Base-by-base conservation (phyloP, 2,888 invertebrate species). In the Mesorhabditis sp. region DNA sequence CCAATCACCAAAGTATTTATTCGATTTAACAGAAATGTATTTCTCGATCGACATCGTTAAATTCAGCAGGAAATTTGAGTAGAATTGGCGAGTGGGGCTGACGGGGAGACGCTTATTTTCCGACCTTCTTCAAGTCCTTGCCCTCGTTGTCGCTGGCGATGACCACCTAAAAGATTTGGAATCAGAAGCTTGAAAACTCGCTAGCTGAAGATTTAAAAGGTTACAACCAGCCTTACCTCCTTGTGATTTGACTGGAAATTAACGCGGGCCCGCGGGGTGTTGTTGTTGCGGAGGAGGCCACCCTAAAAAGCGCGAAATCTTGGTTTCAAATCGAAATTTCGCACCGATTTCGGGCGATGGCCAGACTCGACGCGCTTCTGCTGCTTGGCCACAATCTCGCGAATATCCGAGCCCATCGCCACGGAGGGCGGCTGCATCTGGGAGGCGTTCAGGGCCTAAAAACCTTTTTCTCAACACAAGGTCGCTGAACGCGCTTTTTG, bases 361-460 rank as follows among this genome's bases (percentile, higher is more conserved):
- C 28, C 28, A 5, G 50, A 63, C 44, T 58, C 62, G 43, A 68
- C 67, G 15, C 67, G 62, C 62, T 66, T 68, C 44, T 63, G 45
- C 69, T 73, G 73, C n/a, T 67, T 62, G 6, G 65, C 63, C 45
- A 73, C 66, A 42, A 73, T 73, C n/a, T 68, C 73, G 4, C 71
- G 68, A 61, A 73, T 65, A 43, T 73, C 73, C 10, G 71, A 72
- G 43, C 68, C 68, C 68, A 72, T 50, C 42, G 73, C 73, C 15
- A 73, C 73, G 6, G 73, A 73, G 13, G 73, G 73, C 58, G 73
- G 71, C 65, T 73, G 73, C 58, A 66, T 42, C 65, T 73, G 67
- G n/a, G 73, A 73, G 10, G 70, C 68, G 43, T 61, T 13, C 45
- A 73, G 67, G 10, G 58, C 58, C 58, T 50, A 50, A 50, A 50